Evolutionary conservation across 2,888 invertebrate species (phyloP), one percentile per base, ranked within the genome.

Genomic region (Sphaerophoria taeniata): DNA sequence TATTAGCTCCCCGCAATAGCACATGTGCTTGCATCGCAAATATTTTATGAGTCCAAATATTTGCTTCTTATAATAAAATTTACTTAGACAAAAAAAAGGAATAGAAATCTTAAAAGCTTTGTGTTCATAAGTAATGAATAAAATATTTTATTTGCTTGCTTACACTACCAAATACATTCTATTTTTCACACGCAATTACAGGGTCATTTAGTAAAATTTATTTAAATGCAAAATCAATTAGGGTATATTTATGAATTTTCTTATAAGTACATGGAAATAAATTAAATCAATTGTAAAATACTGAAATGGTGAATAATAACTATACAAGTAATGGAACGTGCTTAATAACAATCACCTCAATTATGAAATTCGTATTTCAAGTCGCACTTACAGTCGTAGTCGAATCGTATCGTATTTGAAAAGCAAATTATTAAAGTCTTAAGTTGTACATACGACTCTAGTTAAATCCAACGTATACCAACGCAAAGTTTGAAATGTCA

Each of bases 141-240:
- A 47, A 75, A 56, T 36, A 63, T 74, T 71, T 73, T 14, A 72
- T 43, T 9, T 43, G 9, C 81, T 81, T 81, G 85, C 85, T 79
- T 75, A 75, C 72, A 69, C 77, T 75, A 65, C 70, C 65, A 78
- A 34, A 60, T 2, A 11, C 58, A 78, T 70, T 70, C 39, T 61
- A 72, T 81, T 67, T 67, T 85, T 69, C 60, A 77, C 76, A 77
- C 76, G 81, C 82, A 82, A 85, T 82, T 86, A 86, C 86, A 86
- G 86, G 86, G 86, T 86, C 82, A 73, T 82, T 86, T 86, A 86
- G 86, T 65, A 70, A 86, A 86, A 86, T 86, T 86, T 86, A 86
- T 86, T 86, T 86, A 82, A 77, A 82, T 69, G 70, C 58, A 71
- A 81, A 83, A 75, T 67, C 56, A 71, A 60, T 67, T 43, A 65